These are phyloP conservation scores for Thamnophis sirtalis DNA, from an alignment of 2,113 vertebrate genomes.

Conservation along the genomic window DNA sequence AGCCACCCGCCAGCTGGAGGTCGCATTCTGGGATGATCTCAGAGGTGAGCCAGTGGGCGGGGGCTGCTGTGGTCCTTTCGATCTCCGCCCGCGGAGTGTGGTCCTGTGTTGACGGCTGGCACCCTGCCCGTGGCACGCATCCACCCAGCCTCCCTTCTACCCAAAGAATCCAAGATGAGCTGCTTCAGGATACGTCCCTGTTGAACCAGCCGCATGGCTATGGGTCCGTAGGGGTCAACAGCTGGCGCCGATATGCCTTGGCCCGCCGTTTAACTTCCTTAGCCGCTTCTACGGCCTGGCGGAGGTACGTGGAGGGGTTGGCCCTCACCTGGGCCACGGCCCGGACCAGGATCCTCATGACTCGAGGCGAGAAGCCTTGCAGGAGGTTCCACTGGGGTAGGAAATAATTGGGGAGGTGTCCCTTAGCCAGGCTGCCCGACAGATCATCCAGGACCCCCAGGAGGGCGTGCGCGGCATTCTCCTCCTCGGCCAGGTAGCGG, in stretches of 20 bases:
- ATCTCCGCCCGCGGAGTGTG: background rate
- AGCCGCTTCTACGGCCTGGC: slow-evolving; percentile 32
- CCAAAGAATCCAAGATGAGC: background rate
- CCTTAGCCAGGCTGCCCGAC: background rate
- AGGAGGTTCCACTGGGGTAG: slow-evolving; percentile 39
- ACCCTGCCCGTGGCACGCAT: accelerated
- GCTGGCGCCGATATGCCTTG: slow-evolving; percentile 39
- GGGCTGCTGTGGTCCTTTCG: background rate
- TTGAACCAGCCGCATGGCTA: background rate
- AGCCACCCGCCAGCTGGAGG: background rate
- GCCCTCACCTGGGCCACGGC: slow-evolving; percentile 16
- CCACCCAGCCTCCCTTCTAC: no score
- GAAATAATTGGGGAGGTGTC: slow-evolving; percentile 38
- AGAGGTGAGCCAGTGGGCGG: background rate
- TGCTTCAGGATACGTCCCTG: background rate
- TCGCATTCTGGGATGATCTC: background rate
- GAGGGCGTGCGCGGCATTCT: slow-evolving; percentile 27
- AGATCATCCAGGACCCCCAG: slow-evolving; percentile 40
- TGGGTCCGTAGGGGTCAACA: accelerated
- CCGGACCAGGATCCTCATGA: background rate
- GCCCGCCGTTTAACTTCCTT: slow-evolving; percentile 55
- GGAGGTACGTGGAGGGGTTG: slow-evolving; percentile 11
- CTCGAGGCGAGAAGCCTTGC: background rate
- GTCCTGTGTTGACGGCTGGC: background rate
- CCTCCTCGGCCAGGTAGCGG: slow-evolving; percentile 4